Percentiles rank a stretch among this genome's conserved stretches.
phyloP scores from a whole-genome alignment of 2,113 vertebrate genomes.

The Peucedramus taeniatus region DNA sequence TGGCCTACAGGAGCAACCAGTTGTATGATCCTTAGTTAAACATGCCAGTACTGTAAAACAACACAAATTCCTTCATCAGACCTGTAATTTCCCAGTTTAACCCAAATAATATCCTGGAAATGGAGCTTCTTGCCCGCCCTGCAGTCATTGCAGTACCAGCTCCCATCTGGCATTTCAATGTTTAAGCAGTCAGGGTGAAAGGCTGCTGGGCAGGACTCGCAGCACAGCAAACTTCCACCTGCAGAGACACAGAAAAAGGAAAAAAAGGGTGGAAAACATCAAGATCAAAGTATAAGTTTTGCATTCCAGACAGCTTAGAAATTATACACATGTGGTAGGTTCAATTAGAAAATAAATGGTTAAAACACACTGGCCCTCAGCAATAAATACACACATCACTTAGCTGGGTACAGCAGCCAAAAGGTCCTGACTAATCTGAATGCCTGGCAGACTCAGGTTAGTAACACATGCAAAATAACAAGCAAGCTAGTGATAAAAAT shows the following conservation, averaged over 20 bases:
- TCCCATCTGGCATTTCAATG: conserved; percentile 96
- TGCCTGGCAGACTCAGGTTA: background rate
- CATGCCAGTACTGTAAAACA: background rate
- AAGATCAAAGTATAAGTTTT: background rate
- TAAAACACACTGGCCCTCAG: background rate
- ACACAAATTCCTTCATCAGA: conserved; percentile 32
- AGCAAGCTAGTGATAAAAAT: background rate
- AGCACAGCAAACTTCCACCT: conserved; percentile 95
- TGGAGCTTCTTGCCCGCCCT: conserved; percentile 91
- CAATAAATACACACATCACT: background rate
- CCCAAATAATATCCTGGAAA: conserved; percentile 96
- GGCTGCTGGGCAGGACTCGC: conserved; percentile 94
- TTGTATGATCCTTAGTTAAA: background rate
- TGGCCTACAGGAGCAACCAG: background rate
- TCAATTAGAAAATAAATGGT: background rate
- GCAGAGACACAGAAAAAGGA: background rate
- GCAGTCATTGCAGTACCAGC: conserved; percentile 99
- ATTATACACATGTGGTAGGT: background rate
- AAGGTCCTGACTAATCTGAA: background rate
- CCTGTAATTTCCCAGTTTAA: conserved; percentile 98
- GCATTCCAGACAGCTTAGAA: background rate
- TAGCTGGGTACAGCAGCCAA: background rate
- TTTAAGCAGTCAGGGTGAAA: conserved; percentile 97
- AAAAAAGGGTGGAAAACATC: background rate
- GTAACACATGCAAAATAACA: background rate